A percentile compares a stretch with the other conserved stretches of the same genome.
Evolutionary conservation across 2,888 invertebrate genomes (phyloP).

Genomic region (Aethes cnicana): DNA sequence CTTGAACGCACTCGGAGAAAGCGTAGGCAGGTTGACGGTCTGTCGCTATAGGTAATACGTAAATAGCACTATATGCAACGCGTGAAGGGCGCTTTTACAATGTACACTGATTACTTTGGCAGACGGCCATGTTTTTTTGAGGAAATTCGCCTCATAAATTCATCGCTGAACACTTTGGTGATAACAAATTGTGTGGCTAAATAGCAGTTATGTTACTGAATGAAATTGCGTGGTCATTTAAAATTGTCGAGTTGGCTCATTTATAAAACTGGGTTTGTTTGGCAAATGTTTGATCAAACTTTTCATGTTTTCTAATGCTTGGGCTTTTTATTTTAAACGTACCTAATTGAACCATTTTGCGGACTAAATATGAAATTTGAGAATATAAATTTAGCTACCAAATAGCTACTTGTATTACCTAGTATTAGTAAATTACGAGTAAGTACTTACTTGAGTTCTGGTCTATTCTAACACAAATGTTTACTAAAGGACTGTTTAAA

Average conservation of each 20-base stretch:
- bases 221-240: conserved; percentile 15
- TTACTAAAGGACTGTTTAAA: no score
- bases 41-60: neutral
- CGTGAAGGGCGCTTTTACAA: conserved; percentile 43
- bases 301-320: no score
- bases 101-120: conserved; percentile 43
- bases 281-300: neutral
- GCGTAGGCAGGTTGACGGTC: conserved; percentile 40
- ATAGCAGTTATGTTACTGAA: conserved; percentile 22
- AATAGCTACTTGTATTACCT: no score
- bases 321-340: no score
- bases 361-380: no score
- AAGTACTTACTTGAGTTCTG: no score
- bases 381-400: no score
- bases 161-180: conserved; percentile 24
- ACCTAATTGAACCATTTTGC: no score
- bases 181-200: conserved; percentile 24
- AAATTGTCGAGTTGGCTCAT: neutral
- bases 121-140: conserved; percentile 48
- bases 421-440: no score
- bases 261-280: neutral
- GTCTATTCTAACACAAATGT: no score
- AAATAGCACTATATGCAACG: conserved; percentile 27
- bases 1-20: conserved; percentile 65
- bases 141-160: conserved; percentile 39